Evolutionary conservation across 1,140 invertebrate genomes (phyloP).

Genomic region (Drosophila arawakana): DNA sequence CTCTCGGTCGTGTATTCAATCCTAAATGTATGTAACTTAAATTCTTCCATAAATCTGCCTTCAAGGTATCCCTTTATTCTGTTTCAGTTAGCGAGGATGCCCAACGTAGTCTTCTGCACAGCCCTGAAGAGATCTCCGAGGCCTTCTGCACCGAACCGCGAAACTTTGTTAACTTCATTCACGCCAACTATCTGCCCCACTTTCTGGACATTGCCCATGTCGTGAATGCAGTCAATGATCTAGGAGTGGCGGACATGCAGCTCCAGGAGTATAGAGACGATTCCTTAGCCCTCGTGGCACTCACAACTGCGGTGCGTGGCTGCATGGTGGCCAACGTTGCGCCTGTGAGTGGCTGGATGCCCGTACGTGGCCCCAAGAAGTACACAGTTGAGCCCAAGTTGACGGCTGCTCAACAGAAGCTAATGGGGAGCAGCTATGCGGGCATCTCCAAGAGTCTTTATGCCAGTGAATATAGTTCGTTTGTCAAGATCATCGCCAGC

Average conservation of each 20-base stretch:
- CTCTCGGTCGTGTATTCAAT: slow-evolving; percentile 90
- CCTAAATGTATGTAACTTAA: slow-evolving; percentile 87
- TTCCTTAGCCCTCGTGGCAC: slow-evolving; percentile 85
- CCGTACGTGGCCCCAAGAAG: slow-evolving; percentile 87
- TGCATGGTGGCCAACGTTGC: slow-evolving; percentile 89
- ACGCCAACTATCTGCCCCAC: slow-evolving; percentile 90
- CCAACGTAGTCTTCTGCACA: slow-evolving; percentile 86
- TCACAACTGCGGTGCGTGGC: slow-evolving; percentile 88
- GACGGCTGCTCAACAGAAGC: slow-evolving; percentile 39
- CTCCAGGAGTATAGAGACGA: slow-evolving; percentile 89
- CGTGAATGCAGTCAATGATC: slow-evolving; percentile 85
- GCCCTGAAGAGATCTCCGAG: slow-evolving; percentile 88
- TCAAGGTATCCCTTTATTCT: neutral
- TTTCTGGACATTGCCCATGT: slow-evolving; percentile 87
- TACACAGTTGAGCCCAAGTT: slow-evolving; percentile 32
- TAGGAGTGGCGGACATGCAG: slow-evolving; percentile 88
- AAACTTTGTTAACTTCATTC: slow-evolving; percentile 88
- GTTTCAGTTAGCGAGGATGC: slow-evolving; percentile 43
- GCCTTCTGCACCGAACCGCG: slow-evolving; percentile 87
- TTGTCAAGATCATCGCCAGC: slow-evolving; percentile 53
- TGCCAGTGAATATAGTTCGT: slow-evolving; percentile 65
- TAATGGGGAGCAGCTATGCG: slow-evolving; percentile 40
- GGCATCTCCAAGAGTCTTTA: slow-evolving; percentile 62
- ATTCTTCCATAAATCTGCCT: neutral
- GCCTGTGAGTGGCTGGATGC: slow-evolving; percentile 89